phyloP scores from a whole-genome alignment of 2,797 vertebrate genomes.

The Amazona ochrocephala region DNA sequence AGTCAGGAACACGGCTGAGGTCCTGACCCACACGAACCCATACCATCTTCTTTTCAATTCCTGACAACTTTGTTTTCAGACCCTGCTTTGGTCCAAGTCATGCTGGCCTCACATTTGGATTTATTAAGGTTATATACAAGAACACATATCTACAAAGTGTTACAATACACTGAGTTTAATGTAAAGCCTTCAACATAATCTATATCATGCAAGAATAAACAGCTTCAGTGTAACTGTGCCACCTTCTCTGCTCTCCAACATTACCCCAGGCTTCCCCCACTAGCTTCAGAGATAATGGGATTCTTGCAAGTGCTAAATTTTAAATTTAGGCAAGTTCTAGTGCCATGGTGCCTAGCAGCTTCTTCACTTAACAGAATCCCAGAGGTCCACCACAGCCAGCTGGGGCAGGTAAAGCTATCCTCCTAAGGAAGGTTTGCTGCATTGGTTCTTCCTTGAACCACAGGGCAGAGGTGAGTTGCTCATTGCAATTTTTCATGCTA shows the following conservation, averaged over 20 bases:
- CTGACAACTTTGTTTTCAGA: background rate
- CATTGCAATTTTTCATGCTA: background rate
- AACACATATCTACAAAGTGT: background rate
- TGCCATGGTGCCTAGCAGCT: background rate
- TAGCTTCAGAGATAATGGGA: background rate
- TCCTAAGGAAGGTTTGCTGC: background rate
- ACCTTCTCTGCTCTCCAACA: background rate
- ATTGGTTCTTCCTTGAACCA: background rate
- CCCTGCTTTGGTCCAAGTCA: background rate
- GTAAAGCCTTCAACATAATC: background rate
- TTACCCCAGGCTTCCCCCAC: background rate
- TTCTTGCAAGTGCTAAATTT: background rate
- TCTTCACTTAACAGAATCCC: background rate
- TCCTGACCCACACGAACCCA: background rate
- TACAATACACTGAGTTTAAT: background rate
- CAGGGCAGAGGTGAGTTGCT: fast-evolving
- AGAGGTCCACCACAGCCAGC: background rate
- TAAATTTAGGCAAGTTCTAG: background rate
- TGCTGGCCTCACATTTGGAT: background rate
- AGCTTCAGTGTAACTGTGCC: background rate
- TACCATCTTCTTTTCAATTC: background rate
- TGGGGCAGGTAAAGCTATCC: background rate
- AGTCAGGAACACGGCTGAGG: background rate
- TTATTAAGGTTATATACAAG: background rate
- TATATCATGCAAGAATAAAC: background rate